phyloP scores from a whole-genome alignment of 1,140 invertebrate genomes.

The Solenopsis fugax region DNA sequence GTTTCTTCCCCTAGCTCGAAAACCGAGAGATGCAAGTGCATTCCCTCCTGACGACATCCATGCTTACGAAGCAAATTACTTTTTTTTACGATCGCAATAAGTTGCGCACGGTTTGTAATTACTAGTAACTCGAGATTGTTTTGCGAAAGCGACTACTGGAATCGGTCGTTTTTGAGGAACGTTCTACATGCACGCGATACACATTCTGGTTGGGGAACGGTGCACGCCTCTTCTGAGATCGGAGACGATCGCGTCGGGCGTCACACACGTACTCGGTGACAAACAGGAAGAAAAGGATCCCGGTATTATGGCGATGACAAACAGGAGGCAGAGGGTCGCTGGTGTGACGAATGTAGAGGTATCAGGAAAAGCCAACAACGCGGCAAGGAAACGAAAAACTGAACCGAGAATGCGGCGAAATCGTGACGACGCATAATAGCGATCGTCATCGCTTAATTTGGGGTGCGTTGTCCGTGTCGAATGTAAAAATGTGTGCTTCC shows the following conservation, averaged over 20 bases:
- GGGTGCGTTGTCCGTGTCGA: constrained; percentile 21
- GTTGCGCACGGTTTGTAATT: constrained; percentile 41
- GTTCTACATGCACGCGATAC: constrained; percentile 41
- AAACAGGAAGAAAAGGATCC: constrained; percentile 30
- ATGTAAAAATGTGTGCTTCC: constrained; percentile 32
- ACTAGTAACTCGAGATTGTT: constrained; percentile 14
- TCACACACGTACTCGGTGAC: constrained; percentile 11
- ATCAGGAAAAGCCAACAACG: constrained; percentile 34
- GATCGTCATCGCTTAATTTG: constrained; percentile 39
- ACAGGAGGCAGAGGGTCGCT: constrained; percentile 42
- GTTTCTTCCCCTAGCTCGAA: constrained; percentile 7
- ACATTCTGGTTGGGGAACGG: constrained; percentile 37
- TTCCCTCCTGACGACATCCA: not conserved
- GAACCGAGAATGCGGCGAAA: constrained; percentile 11
- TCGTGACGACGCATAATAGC: constrained; percentile 58
- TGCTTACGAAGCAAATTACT: constrained; percentile 37
- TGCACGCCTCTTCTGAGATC: constrained; percentile 53
- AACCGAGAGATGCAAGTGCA: not conserved
- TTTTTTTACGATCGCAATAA: constrained; percentile 36
- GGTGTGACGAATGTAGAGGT: constrained; percentile 11
- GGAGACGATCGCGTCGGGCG: not conserved
- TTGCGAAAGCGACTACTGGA: constrained; percentile 31
- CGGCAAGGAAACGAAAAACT: constrained; percentile 20
- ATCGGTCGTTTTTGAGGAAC: constrained; percentile 18
- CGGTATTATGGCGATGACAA: constrained; percentile 28